phyloP scores from a whole-genome alignment of 2,797 vertebrate genomes.

The Danio choprae region DNA sequence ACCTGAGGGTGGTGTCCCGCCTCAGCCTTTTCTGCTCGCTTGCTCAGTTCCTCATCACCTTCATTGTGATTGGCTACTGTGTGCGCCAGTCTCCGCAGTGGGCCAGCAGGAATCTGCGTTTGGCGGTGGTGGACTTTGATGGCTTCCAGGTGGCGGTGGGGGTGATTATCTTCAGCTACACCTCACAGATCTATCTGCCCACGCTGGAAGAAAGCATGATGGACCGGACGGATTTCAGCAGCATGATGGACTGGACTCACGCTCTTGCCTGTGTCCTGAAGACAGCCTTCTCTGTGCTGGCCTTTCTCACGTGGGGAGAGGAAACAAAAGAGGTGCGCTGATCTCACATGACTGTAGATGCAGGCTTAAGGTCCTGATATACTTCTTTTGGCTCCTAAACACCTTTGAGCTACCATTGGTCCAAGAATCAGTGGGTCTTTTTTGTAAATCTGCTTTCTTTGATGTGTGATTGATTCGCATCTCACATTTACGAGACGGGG shows the following conservation, averaged over 20 bases:
- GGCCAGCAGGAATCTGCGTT: conserved; percentile 76
- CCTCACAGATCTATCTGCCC: conserved; percentile 86
- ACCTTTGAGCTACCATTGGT: too few relatives aligned
- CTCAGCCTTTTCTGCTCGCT: conserved; percentile 85
- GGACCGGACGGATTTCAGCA: conserved; percentile 73
- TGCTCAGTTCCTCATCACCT: conserved; percentile 81
- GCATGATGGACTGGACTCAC: conserved; percentile 82
- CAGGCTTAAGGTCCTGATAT: neutral
- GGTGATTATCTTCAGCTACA: conserved; percentile 89
- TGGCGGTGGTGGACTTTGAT: conserved; percentile 75
- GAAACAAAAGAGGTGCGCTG: conserved; percentile 75
- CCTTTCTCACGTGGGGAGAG: conserved; percentile 80
- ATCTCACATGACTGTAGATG: neutral
- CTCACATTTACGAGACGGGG: too few relatives aligned
- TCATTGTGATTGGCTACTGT: conserved; percentile 80
- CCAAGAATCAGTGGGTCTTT: too few relatives aligned
- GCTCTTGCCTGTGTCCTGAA: conserved; percentile 81
- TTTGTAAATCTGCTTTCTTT: too few relatives aligned
- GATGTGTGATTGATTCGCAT: too few relatives aligned
- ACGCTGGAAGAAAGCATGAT: conserved; percentile 83
- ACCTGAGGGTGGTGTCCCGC: conserved; percentile 79
- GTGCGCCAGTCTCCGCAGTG: conserved; percentile 77
- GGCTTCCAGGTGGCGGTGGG: conserved; percentile 82
- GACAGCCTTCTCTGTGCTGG: conserved; percentile 79
- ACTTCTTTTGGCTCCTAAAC: neutral